These are phyloP conservation scores for Anticlea derivata DNA, from an alignment of 2,888 invertebrate genomes.

Conservation along the genomic window DNA sequence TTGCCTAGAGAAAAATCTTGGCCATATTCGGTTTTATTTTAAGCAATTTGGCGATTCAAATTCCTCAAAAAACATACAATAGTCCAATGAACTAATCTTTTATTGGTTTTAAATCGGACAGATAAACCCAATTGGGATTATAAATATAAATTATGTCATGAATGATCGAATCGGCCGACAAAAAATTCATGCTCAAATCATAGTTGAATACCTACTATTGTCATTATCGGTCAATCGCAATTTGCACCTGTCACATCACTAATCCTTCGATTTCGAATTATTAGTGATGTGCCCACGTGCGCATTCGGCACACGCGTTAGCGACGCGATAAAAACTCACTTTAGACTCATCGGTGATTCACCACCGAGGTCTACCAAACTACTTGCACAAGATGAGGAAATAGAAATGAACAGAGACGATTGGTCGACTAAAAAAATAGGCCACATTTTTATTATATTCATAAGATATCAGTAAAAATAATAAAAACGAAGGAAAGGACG, in stretches of 20 bases:
- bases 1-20: conserved; percentile 50
- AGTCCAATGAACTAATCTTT: conserved; percentile 25
- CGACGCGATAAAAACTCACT: conserved; percentile 75
- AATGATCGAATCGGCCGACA: conserved; percentile 26
- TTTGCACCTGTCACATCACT: conserved; percentile 21
- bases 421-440: conserved; percentile 11
- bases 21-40: conserved; percentile 41
- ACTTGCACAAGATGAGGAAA: conserved; percentile 75
- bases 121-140: conserved; percentile 16
- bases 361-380: conserved; percentile 61
- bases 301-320: conserved; percentile 40
- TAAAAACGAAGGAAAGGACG: neutral
- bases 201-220: conserved; percentile 26
- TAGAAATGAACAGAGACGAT: conserved; percentile 56
- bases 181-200: conserved; percentile 20
- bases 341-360: conserved; percentile 84
- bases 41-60: neutral
- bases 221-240: conserved; percentile 25
- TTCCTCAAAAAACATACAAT: conserved; percentile 1
- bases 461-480: no score
- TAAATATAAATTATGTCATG: conserved; percentile 36
- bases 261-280: conserved; percentile 23
- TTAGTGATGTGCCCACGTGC: conserved; percentile 47
- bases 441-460: no score
- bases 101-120: conserved; percentile 20